Percentiles rank a stretch among this genome's conserved stretches.
phyloP scores from a whole-genome alignment of 2,888 invertebrate genomes.

The Deilephila porcellus region DNA sequence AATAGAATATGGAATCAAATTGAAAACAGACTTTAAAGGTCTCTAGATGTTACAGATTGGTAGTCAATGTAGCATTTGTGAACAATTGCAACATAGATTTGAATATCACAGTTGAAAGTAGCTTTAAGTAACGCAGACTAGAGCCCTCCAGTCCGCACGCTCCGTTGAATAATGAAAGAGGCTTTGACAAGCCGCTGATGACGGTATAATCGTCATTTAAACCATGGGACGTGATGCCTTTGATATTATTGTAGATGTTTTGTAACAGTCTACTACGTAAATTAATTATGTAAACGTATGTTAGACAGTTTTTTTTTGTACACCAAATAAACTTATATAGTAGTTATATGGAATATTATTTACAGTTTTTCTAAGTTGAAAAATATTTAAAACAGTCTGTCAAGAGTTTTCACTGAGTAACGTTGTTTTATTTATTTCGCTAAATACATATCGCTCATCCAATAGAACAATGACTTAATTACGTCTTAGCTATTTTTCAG shows the following conservation, averaged over 20 bases:
- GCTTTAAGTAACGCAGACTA: background rate
- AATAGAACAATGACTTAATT: too few species aligned
- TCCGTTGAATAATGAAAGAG: constrained; percentile 22
- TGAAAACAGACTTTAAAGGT: background rate
- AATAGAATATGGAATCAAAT: background rate
- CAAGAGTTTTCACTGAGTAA: too few species aligned
- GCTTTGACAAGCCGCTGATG: constrained; percentile 14
- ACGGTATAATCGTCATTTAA: constrained; percentile 23
- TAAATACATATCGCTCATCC: too few species aligned
- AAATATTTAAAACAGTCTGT: too few species aligned
- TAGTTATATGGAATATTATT: too few species aligned
- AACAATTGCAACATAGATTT: constrained; percentile 14
- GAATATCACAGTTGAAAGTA: constrained; percentile 19
- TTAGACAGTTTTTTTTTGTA: too few species aligned
- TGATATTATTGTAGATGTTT: background rate
- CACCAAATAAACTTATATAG: too few species aligned
- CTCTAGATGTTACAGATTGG: background rate
- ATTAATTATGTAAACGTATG: background rate
- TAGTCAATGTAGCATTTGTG: background rate
- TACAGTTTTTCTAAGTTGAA: too few species aligned
- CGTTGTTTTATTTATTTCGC: too few species aligned
- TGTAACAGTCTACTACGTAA: background rate
- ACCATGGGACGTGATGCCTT: background rate
- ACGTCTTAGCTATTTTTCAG: too few species aligned
- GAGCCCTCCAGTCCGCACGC: background rate